Conservation (phyloP, 2,797 vertebrate genomes). For the Catamblyrhynchus diadema region DNA sequence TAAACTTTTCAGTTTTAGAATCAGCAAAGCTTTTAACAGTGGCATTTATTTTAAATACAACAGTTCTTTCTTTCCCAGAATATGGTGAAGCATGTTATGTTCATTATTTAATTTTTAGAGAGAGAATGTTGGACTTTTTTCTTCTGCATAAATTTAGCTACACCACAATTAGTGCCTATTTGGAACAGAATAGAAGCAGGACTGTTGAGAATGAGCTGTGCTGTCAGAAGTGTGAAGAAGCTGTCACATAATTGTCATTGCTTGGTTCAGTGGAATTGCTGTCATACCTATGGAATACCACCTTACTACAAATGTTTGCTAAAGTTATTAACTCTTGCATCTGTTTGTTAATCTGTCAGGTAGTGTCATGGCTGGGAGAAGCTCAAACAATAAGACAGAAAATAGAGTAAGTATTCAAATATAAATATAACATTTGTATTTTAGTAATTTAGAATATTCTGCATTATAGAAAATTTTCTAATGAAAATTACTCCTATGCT, state of each 20-base stretch:
- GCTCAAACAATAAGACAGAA: not conserved
- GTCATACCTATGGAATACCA: not conserved
- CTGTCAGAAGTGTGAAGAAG: not conserved
- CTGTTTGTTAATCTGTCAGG: constrained; percentile 21
- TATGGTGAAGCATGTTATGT: not conserved
- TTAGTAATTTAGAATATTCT: not conserved
- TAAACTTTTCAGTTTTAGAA: not conserved
- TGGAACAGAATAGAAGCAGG: not conserved
- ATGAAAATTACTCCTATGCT: not conserved
- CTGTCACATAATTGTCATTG: not conserved
- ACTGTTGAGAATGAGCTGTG: not conserved
- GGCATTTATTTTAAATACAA: not conserved
- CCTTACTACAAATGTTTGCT: not conserved
- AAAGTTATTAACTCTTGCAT: not conserved
- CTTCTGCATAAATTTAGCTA: not conserved
- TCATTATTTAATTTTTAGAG: not conserved
- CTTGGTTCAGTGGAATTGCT: not conserved
- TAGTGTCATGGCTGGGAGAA: not conserved
- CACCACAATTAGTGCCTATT: not conserved
- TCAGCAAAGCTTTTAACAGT: not conserved
- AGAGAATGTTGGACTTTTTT: not conserved
- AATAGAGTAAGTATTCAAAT: constrained; percentile 46
- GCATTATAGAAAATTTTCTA: not conserved
- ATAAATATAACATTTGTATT: not conserved
- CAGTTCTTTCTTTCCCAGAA: not conserved